Conservation (phyloP, 2,888 invertebrate genomes). For the Zygothrica quintamaculata region DNA sequence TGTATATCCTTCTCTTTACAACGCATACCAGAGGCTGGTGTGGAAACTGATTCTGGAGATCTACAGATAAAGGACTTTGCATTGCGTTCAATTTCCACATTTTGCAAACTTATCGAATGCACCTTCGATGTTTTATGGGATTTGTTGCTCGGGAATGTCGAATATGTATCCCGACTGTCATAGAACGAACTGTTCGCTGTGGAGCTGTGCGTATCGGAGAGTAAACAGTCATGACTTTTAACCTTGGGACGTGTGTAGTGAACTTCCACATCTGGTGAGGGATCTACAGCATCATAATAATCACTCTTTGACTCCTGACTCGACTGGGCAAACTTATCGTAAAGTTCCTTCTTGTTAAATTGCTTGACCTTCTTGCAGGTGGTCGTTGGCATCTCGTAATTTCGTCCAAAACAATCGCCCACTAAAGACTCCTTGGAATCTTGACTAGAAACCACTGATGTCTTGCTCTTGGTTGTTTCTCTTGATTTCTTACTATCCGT, state of each 20-base stretch:
- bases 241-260: constrained; percentile 83
- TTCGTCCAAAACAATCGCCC: constrained; percentile 84
- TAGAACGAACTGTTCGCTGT: constrained; percentile 85
- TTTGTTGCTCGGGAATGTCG: constrained; percentile 87
- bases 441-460: constrained; percentile 87
- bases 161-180: constrained; percentile 87
- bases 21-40: constrained; percentile 71
- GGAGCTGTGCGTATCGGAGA: constrained; percentile 85
- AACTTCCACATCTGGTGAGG: constrained; percentile 45
- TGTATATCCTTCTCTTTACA: constrained; percentile 83
- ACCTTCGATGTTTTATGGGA: constrained; percentile 87
- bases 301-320: constrained; percentile 90
- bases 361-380: constrained; percentile 84
- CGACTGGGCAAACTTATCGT: constrained; percentile 87
- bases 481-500: constrained; percentile 88
- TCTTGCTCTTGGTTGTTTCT: constrained; percentile 88
- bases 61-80: constrained; percentile 82
- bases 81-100: constrained; percentile 89
- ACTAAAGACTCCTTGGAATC: constrained; percentile 88
- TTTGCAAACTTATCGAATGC: constrained; percentile 89
- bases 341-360: constrained; percentile 81
- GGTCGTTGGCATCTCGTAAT: constrained; percentile 85
- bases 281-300: constrained; percentile 88
- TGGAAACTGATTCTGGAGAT: constrained; percentile 81
- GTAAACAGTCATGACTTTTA: constrained; percentile 87